Evolutionary conservation across 2,888 invertebrate species (phyloP).

Genomic region (Exephanes ischioxanthus): DNA sequence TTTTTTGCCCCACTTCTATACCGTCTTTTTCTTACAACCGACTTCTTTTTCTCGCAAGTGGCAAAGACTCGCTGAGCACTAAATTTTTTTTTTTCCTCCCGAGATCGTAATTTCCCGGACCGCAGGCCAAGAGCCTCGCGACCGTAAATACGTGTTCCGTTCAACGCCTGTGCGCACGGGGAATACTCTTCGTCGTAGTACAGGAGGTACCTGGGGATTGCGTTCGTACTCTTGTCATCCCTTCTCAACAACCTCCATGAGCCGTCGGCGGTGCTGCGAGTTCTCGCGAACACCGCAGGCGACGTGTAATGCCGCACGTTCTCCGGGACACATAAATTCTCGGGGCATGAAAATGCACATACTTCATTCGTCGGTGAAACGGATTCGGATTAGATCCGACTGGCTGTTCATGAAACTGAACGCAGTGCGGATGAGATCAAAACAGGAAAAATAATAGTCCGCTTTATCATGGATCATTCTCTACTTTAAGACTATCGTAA

Average conservation of each 20-base stretch:
- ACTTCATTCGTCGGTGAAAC: background rate
- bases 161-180: background rate
- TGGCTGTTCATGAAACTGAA: constrained; percentile 33
- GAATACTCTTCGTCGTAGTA: constrained; percentile 27
- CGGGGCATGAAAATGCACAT: constrained; percentile 3
- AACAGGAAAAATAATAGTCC: background rate
- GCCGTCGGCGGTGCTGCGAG: constrained; percentile 27
- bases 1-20: background rate
- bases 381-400: constrained; percentile 49
- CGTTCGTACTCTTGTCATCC: constrained; percentile 26
- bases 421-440: background rate
- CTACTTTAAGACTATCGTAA: no score
- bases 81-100: constrained; percentile 5
- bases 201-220: constrained; percentile 1
- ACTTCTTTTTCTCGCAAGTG: constrained; percentile 4
- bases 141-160: constrained; percentile 42
- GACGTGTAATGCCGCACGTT: constrained; percentile 57
- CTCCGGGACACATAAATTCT: constrained; percentile 69
- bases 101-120: constrained; percentile 57
- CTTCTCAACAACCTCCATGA: constrained; percentile 2
- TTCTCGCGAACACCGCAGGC: constrained; percentile 26
- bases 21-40: background rate
- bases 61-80: background rate
- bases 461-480: background rate
- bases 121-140: constrained; percentile 14